These are phyloP conservation scores for Sitophilus oryzae DNA, from an alignment of 1,140 invertebrate genomes.

Conservation along the genomic window DNA sequence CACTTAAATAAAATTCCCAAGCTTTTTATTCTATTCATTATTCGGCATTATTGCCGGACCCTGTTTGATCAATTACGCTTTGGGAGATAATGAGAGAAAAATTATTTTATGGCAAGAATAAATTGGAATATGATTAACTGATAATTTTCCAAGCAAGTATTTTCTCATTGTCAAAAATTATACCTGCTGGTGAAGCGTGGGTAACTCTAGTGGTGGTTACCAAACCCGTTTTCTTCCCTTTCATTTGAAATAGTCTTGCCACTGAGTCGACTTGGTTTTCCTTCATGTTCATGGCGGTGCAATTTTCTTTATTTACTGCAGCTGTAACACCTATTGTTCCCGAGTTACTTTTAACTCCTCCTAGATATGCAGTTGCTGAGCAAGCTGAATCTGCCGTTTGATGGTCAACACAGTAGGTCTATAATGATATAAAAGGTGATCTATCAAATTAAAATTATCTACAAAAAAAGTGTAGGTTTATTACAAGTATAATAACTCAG, in stretches of 20 bases:
- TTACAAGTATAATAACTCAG: too few relatives aligned
- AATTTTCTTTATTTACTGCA: constrained; percentile 54
- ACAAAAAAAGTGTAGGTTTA: too few relatives aligned
- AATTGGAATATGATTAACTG: too few relatives aligned
- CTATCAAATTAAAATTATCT: constrained; percentile 6
- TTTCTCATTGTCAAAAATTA: background rate
- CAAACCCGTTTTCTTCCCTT: constrained; percentile 66
- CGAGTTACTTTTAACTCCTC: constrained; percentile 76
- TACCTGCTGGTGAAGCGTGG: constrained; percentile 65
- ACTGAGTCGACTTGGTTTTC: constrained; percentile 59
- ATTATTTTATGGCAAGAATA: too few relatives aligned
- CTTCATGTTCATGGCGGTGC: constrained; percentile 50
- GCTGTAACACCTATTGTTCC: constrained; percentile 72
- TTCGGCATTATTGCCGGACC: too few relatives aligned
- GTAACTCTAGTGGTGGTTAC: constrained; percentile 75
- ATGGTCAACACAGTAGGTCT: constrained; percentile 79
- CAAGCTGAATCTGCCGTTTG: constrained; percentile 68
- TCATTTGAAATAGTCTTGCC: constrained; percentile 62
- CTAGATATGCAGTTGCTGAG: constrained; percentile 73
- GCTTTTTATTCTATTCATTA: too few relatives aligned
- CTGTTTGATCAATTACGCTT: too few relatives aligned
- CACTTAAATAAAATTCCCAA: too few relatives aligned
- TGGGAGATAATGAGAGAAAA: too few relatives aligned
- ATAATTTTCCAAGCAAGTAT: too few relatives aligned
- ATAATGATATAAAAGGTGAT: constrained; percentile 30